A percentile compares a stretch with the other conserved stretches of the same genome.
These are phyloP conservation scores for Achlya flavicornis DNA, from an alignment of 2,888 invertebrate species.

Conservation along the genomic window DNA sequence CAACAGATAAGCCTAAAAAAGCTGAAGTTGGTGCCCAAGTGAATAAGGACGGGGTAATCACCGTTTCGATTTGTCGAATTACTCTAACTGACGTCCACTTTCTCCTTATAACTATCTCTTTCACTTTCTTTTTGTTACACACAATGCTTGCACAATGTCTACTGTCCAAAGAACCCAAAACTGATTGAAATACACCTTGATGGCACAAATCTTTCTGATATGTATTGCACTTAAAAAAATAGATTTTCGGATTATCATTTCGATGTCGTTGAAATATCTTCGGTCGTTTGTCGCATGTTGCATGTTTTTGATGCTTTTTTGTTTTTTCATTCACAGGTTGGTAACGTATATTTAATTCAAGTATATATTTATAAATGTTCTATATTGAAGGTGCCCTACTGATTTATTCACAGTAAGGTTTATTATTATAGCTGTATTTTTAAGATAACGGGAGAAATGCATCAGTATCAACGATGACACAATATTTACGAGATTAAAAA, in stretches of 20 bases:
- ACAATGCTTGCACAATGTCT: slow-evolving; percentile 34
- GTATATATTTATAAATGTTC: too few relatives aligned
- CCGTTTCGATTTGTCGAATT: slow-evolving; percentile 37
- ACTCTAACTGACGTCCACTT: slow-evolving; percentile 50
- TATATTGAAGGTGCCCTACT: too few relatives aligned
- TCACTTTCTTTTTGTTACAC: slow-evolving; percentile 9
- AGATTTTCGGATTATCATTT: slow-evolving; percentile 21
- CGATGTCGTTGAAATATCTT: slow-evolving; percentile 41
- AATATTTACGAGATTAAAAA: too few relatives aligned
- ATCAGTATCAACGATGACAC: too few relatives aligned
- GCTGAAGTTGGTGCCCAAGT: slow-evolving; percentile 53
- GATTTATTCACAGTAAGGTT: too few relatives aligned
- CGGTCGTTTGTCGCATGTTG: slow-evolving; percentile 63
- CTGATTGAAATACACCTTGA: slow-evolving; percentile 18
- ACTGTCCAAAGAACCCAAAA: slow-evolving; percentile 24
- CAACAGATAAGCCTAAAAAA: slow-evolving; percentile 68
- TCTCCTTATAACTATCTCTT: slow-evolving; percentile 37
- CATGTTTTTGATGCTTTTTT: slow-evolving; percentile 51
- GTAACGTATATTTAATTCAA: neutral
- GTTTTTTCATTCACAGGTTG: slow-evolving; percentile 30
- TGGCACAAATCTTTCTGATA: neutral
- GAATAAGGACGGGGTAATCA: slow-evolving; percentile 67
- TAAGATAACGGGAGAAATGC: too few relatives aligned
- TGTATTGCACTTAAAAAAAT: neutral
- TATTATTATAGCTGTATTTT: too few relatives aligned